Evolutionary conservation across 2,888 invertebrate genomes (phyloP).

Genomic region (Diploptera punctata): DNA sequence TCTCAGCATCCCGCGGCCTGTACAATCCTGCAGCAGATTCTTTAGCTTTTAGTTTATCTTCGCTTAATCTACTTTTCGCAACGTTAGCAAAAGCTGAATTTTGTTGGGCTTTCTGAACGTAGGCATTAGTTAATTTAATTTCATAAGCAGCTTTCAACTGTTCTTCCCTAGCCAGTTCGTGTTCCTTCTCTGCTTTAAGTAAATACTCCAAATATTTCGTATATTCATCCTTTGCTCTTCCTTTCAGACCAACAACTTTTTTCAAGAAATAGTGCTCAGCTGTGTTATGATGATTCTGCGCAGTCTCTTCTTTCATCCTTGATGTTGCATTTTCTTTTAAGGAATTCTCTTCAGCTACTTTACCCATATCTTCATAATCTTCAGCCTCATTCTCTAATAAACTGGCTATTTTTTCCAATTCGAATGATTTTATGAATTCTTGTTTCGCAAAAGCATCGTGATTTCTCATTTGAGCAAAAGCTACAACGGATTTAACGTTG

Average conservation of each 20-base stretch:
- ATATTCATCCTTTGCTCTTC: not conserved
- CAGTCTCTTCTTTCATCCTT: not conserved
- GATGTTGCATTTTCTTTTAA: constrained; percentile 24
- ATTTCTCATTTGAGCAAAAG: not conserved
- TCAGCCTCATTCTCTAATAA: constrained; percentile 2
- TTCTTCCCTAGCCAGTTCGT: not conserved
- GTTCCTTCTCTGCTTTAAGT: not conserved
- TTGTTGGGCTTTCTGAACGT: not conserved
- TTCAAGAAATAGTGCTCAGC: not conserved
- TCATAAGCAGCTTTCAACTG: not conserved
- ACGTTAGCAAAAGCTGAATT: not conserved
- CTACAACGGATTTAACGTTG: not conserved
- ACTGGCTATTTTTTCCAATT: not conserved
- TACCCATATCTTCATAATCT: not conserved
- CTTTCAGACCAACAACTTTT: not conserved
- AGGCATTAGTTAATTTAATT: not conserved
- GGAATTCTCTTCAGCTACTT: not conserved
- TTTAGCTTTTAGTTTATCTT: not conserved
- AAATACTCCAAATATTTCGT: not conserved
- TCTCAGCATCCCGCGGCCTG: not conserved
- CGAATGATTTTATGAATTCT: not conserved
- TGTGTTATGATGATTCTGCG: not conserved
- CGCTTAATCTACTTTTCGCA: not conserved
- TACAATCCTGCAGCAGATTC: not conserved
- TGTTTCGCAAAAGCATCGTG: not conserved